Evolutionary conservation across 2,113 vertebrate genomes (phyloP).

Genomic region (Choloepus hoffmanni): DNA sequence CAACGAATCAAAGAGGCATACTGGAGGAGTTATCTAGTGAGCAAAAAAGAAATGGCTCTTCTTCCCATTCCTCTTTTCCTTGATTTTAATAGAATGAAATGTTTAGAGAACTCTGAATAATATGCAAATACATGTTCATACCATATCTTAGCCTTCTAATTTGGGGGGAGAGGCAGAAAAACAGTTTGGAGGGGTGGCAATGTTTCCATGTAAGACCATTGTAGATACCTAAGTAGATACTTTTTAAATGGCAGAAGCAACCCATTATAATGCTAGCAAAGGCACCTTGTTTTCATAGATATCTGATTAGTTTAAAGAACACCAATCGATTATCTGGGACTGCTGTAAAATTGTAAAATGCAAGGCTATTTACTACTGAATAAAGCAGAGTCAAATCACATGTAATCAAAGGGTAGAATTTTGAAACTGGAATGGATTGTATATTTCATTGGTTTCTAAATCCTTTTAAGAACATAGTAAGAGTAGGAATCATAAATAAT

Average conservation of each 20-base stretch:
- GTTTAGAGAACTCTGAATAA: background rate
- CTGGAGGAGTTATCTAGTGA: background rate
- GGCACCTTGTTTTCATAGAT: constrained; percentile 42
- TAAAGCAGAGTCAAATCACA: background rate
- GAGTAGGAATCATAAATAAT: background rate
- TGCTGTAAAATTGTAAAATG: background rate
- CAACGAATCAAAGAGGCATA: background rate
- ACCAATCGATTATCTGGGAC: background rate
- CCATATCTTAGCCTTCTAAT: background rate
- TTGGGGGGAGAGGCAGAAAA: background rate
- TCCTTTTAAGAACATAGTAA: background rate
- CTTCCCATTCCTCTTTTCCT: constrained; percentile 1
- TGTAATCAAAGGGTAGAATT: constrained; percentile 4
- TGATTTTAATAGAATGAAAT: background rate
- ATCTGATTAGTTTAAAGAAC: constrained; percentile 1
- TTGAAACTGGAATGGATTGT: constrained; percentile 12
- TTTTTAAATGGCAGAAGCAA: background rate
- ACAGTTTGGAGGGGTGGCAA: background rate
- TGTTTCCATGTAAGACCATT: background rate
- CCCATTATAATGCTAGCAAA: constrained; percentile 13
- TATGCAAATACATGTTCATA: background rate
- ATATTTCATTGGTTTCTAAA: background rate
- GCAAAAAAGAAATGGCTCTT: constrained; percentile 6
- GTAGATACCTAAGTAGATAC: background rate
- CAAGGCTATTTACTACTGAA: background rate